Evolutionary conservation across 2,113 vertebrate genomes (phyloP).

Genomic region (Ptychochromis oligacanthus): DNA sequence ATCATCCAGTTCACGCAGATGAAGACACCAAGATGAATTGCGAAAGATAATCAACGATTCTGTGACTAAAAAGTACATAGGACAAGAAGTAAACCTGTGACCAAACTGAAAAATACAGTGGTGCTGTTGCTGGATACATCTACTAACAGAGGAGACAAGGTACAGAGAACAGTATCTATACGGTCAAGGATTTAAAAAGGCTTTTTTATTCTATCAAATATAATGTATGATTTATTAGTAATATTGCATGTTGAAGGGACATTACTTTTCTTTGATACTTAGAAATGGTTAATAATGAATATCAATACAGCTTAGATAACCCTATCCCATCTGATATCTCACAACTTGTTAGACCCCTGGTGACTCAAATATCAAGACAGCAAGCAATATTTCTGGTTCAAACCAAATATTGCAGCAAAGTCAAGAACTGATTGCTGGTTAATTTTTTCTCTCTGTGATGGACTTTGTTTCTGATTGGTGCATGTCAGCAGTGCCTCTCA

Average conservation of each 20-base stretch:
- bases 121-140: neutral
- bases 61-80: too few relatives aligned
- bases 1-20: too few relatives aligned
- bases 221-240: neutral
- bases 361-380: neutral
- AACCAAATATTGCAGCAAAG: neutral
- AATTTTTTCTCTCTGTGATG: neutral
- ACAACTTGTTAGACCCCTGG: neutral
- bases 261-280: neutral
- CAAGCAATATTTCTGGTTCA: neutral
- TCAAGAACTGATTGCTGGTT: conserved; percentile 1
- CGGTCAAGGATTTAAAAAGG: neutral
- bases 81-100: neutral
- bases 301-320: neutral
- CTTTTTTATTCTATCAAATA: neutral
- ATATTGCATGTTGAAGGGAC: neutral
- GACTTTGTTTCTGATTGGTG: neutral
- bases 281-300: neutral
- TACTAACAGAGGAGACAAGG: too few relatives aligned
- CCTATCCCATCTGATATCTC: neutral
- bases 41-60: too few relatives aligned
- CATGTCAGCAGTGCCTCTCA: neutral
- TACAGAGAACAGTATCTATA: neutral
- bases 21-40: too few relatives aligned
- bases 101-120: neutral